These are phyloP conservation scores for Salvelinus sp. DNA, from an alignment of 2,113 vertebrate species.

Conservation along the genomic window DNA sequence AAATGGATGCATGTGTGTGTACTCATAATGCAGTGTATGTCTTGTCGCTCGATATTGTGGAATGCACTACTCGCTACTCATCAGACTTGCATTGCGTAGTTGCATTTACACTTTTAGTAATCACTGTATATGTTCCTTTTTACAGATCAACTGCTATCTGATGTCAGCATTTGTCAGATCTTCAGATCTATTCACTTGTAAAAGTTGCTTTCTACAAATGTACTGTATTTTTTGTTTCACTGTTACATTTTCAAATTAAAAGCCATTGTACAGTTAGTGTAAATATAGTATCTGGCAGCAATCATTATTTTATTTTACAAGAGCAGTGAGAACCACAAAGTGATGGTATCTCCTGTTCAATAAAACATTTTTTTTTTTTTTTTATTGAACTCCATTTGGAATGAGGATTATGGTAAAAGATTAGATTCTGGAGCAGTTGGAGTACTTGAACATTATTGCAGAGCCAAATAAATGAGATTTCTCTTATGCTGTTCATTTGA, in stretches of 20 bases:
- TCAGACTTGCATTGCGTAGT: not conserved
- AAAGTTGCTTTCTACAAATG: not conserved
- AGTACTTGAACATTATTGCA: not conserved
- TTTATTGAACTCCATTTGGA: no score
- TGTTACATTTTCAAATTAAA: conserved; percentile 45
- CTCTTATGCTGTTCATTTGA: no score
- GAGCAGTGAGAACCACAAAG: conserved; percentile 25
- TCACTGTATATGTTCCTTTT: conserved; percentile 17
- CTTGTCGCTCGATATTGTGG: conserved; percentile 12
- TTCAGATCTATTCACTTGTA: conserved; percentile 13
- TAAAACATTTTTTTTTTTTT: not conserved
- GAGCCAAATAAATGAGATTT: conserved; percentile 2
- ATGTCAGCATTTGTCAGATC: conserved; percentile 2
- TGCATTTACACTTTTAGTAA: conserved; percentile 14
- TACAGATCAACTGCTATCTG: not conserved
- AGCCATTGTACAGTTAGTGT: conserved; percentile 47
- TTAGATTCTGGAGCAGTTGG: not conserved
- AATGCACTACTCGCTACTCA: conserved; percentile 11
- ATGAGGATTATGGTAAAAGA: not conserved
- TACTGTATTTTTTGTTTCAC: not conserved
- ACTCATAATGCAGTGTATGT: conserved; percentile 12
- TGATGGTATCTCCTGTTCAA: not conserved
- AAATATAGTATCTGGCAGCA: conserved; percentile 39
- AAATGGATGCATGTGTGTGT: conserved; percentile 2
- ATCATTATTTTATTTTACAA: conserved; percentile 32